Evolutionary conservation across 2,888 invertebrate species (phyloP), one percentile per base, ranked within the genome.

Genomic region (Heliconius cydno): DNA sequence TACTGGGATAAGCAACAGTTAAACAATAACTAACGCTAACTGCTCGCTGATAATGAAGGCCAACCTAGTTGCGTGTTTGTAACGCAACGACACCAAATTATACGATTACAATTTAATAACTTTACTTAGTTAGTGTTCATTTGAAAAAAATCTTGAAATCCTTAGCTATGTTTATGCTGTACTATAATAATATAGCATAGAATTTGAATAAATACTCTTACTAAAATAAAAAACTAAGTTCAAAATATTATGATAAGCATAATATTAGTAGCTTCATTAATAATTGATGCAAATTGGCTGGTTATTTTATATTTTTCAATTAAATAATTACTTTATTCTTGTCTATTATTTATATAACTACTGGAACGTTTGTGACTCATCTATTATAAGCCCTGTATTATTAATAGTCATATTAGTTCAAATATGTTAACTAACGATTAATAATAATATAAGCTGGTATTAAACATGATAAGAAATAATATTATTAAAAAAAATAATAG

Each of bases 31-130:
- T 66, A 71, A 52, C 75, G 68, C 34, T 71, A 25, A 41, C 72
- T 34, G 65, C 19, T 38, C 52, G 74, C 30, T 79, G 63, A 82
- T 79, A 60, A 65, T 77, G 79, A 80, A 82, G 82, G 80, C 72
- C 74, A 60, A 65, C 68, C 63, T 41, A 30, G 34, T 77, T 65
- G 63, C 76, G 75, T 77, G 80, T 78, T 74, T 19, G 22, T 60
- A 66, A 57, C 19, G 74, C 75, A 72, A 73, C 52, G 77, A 79
- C 80, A 76, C 57, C 52, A 78, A 76, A 72, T 52, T 57, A 75
- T 52, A 30, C 25, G 65, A 79, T 67, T 28, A 68, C 57, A 70
- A 12, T 41, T 5, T 38, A 34, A 38, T 38, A 28, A 10, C n/a
- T 63, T 41, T 41, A 30, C 15, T 34, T 30, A 30, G 5, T 30